phyloP scores from a whole-genome alignment of 2,113 vertebrate genomes.

The Pleuronectes platessa region DNA sequence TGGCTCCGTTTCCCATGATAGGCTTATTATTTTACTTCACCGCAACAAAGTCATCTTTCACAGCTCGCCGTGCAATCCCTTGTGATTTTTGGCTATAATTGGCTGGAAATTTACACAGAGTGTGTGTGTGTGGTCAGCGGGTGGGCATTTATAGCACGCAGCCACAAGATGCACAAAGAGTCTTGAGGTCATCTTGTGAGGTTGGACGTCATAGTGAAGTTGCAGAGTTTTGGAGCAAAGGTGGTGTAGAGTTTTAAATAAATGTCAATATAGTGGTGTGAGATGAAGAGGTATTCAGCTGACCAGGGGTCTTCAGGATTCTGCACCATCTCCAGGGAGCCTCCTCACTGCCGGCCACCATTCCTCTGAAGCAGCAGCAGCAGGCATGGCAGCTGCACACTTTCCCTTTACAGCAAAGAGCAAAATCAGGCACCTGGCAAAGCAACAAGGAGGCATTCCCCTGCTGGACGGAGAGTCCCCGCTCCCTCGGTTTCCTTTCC shows the following conservation, averaged over 20 bases:
- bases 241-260: not conserved
- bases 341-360: no score
- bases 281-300: no score
- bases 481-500: not conserved
- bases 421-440: constrained; percentile 11
- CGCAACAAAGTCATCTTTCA: constrained; percentile 4
- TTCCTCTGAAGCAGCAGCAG: no score
- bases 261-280: not conserved
- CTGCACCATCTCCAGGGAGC: no score
- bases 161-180: constrained; percentile 33
- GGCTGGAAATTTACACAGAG: constrained; percentile 7
- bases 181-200: constrained; percentile 22
- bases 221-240: not conserved
- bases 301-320: no score
- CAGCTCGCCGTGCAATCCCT: not conserved
- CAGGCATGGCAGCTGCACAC: no score
- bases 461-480: not conserved
- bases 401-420: constrained; percentile 10
- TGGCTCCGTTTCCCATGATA: constrained; percentile 18
- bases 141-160: constrained; percentile 53
- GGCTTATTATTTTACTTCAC: constrained; percentile 14
- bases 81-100: constrained; percentile 26
- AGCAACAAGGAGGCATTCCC: constrained; percentile 13
- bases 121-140: constrained; percentile 18
- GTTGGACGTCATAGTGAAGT: constrained; percentile 7